Conservation (phyloP, 2,888 invertebrate species). For the Ochropleura plecta region DNA sequence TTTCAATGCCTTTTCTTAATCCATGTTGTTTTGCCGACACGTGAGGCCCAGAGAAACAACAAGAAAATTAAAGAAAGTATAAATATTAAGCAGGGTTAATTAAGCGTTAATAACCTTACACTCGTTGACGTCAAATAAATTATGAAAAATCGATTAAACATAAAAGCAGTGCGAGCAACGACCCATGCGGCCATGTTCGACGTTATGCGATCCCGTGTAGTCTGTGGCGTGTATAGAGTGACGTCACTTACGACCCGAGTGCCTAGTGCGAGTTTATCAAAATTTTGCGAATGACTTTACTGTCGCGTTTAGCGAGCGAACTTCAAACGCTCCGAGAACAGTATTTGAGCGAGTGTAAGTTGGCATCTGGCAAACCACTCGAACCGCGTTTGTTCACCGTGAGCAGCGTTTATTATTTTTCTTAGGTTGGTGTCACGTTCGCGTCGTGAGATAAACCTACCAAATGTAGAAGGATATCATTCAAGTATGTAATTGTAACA, state of each 20-base stretch:
- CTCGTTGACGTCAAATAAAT: conserved; percentile 51
- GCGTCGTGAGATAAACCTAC: too few species aligned
- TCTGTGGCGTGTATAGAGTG: conserved; percentile 70
- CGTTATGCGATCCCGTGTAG: conserved; percentile 68
- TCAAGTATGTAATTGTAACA: too few species aligned
- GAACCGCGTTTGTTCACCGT: too few species aligned
- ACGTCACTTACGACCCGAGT: conserved; percentile 77
- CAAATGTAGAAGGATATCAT: too few species aligned
- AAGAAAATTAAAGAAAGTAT: background rate
- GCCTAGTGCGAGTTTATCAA: too few species aligned
- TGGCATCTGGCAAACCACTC: too few species aligned
- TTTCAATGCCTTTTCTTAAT: background rate
- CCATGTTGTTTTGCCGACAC: background rate
- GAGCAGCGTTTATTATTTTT: too few species aligned
- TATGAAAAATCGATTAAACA: conserved; percentile 58
- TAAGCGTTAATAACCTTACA: conserved; percentile 31
- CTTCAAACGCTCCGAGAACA: too few species aligned
- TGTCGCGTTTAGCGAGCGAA: too few species aligned
- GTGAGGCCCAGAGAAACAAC: background rate
- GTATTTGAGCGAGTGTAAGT: too few species aligned
- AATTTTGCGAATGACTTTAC: too few species aligned
- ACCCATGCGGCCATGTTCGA: conserved; percentile 61
- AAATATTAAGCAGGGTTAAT: conserved; percentile 13
- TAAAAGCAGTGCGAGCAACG: conserved; percentile 62
- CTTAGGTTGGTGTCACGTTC: too few species aligned